These are phyloP conservation scores for Acanthurus lineatus DNA, from an alignment of 2,797 vertebrate species.

Conservation along the genomic window DNA sequence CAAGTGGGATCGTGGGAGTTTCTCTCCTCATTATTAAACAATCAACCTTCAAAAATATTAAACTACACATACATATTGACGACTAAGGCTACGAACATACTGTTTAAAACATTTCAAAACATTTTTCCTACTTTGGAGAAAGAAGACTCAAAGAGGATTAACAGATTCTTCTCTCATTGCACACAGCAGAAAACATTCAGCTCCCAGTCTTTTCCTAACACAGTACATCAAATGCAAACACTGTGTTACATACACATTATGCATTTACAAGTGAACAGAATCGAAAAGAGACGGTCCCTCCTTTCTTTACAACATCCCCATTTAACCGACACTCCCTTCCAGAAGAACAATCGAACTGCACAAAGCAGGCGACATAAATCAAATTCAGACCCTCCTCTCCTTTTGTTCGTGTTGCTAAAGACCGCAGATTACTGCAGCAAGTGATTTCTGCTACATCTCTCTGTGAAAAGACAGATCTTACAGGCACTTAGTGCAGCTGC, in stretches of 20 bases:
- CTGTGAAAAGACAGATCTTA: conserved; percentile 45
- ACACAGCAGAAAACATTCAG: background rate
- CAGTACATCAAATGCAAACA: background rate
- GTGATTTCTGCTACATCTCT: conserved; percentile 31
- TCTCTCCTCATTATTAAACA: too few relatives aligned
- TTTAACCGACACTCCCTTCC: conserved; percentile 38
- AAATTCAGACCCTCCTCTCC: conserved; percentile 50
- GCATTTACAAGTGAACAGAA: conserved; percentile 42
- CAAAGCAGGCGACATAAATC: conserved; percentile 53
- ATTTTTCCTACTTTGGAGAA: background rate
- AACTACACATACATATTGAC: too few relatives aligned
- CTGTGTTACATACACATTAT: conserved; percentile 9
- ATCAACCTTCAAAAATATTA: too few relatives aligned
- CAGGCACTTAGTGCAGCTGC: conserved; percentile 51
- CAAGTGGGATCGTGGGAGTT: too few relatives aligned
- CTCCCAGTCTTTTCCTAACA: background rate
- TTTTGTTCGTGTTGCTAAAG: conserved; percentile 46
- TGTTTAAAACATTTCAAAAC: background rate
- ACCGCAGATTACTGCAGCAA: conserved; percentile 35
- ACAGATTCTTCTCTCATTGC: background rate
- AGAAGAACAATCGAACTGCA: conserved; percentile 30
- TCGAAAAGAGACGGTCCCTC: conserved; percentile 18
- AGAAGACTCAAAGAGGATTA: background rate
- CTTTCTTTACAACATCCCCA: conserved; percentile 4
- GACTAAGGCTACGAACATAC: background rate